These are phyloP conservation scores for Serrognathus titanus DNA, from an alignment of 2,888 invertebrate genomes.

Conservation along the genomic window DNA sequence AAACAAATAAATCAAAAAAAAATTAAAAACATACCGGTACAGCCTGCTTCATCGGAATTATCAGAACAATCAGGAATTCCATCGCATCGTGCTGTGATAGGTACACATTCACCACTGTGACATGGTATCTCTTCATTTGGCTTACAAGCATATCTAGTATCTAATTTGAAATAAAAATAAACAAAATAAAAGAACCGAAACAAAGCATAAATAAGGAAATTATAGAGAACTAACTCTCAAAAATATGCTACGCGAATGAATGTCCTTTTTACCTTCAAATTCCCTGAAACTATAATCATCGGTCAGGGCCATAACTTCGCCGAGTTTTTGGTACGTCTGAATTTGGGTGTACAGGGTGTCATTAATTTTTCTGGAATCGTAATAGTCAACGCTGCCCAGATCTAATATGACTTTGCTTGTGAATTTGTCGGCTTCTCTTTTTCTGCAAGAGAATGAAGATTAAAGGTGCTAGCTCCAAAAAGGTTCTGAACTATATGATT, in stretches of 20 bases:
- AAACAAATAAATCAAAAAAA: slow-evolving; percentile 14
- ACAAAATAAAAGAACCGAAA: slow-evolving; percentile 27
- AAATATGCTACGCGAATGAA: slow-evolving; percentile 6
- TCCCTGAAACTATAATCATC: slow-evolving; percentile 60
- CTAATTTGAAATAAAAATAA: slow-evolving; percentile 24
- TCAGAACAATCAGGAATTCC: slow-evolving; percentile 58
- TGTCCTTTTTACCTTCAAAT: slow-evolving; percentile 52
- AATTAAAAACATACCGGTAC: slow-evolving; percentile 35
- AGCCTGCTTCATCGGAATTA: slow-evolving; percentile 56
- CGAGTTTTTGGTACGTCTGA: slow-evolving; percentile 52
- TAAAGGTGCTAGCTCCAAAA: no score
- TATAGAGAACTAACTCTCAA: no score
- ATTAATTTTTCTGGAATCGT: slow-evolving; percentile 51
- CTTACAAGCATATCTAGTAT: slow-evolving; percentile 32
- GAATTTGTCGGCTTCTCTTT: slow-evolving; percentile 52
- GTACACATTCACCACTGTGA: slow-evolving; percentile 50
- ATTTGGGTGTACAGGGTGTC: slow-evolving; percentile 60
- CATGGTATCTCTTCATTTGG: slow-evolving; percentile 49
- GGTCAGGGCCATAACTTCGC: slow-evolving; percentile 54
- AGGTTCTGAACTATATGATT: neutral
- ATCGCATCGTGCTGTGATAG: slow-evolving; percentile 52
- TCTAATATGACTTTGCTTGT: slow-evolving; percentile 66
- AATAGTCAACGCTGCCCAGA: slow-evolving; percentile 59
- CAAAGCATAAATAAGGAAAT: slow-evolving; percentile 20
- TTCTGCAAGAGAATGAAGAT: no score